phyloP scores from a whole-genome alignment of 2,113 vertebrate genomes.

The Thymallus thymallus region DNA sequence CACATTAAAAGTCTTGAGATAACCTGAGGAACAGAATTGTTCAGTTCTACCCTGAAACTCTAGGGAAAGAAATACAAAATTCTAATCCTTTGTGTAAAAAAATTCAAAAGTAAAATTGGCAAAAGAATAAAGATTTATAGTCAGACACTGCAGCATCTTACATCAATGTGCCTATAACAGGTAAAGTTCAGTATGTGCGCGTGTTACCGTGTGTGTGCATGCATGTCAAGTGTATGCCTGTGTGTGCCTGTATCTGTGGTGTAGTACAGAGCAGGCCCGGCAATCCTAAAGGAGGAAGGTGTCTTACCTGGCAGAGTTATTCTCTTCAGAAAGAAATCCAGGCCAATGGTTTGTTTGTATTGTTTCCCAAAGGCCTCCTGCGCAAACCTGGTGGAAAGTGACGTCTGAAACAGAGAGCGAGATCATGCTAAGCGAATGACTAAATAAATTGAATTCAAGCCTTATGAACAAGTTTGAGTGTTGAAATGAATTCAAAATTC shows the following conservation, averaged over 20 bases:
- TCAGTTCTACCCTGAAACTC: conserved; percentile 16
- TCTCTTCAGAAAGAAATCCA: conserved; percentile 99
- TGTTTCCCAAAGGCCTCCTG: conserved; percentile 99
- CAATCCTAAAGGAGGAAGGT: conserved; percentile 50
- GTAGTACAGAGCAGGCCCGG: conserved; percentile 29
- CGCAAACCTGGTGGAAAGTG: conserved; percentile 92
- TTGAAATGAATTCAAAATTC: conserved; percentile 17
- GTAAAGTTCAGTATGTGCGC: background rate
- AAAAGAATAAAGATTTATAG: background rate
- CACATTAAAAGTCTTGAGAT: conserved; percentile 50
- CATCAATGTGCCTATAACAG: too few species aligned
- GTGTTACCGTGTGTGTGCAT: conserved; percentile 13
- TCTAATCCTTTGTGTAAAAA: background rate
- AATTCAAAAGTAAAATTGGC: background rate
- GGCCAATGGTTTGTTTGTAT: conserved; percentile 97
- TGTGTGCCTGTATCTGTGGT: conserved; percentile 7
- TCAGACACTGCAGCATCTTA: too few species aligned
- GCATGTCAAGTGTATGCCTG: conserved; percentile 39
- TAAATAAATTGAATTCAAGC: too few species aligned
- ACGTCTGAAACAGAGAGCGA: conserved; percentile 84
- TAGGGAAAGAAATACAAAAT: background rate
- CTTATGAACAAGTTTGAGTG: background rate
- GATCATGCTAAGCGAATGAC: conserved; percentile 9
- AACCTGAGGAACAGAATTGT: conserved; percentile 43
- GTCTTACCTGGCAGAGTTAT: conserved; percentile 96